Percentiles rank a stretch among this genome's conserved stretches.
Evolutionary conservation across 2,888 invertebrate species (phyloP).

Genomic region (Piscicola geometra): DNA sequence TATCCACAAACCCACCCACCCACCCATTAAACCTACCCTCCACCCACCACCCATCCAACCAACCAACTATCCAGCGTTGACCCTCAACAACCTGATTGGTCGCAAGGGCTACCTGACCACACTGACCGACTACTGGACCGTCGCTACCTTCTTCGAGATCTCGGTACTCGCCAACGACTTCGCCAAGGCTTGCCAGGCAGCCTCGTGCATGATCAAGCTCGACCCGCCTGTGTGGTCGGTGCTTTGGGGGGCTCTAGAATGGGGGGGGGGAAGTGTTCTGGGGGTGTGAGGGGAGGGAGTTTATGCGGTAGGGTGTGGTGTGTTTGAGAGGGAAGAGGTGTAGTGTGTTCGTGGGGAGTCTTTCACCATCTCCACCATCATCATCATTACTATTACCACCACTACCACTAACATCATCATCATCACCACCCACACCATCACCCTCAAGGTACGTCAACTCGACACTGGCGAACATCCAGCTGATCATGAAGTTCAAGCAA

Average conservation of each 20-base stretch:
- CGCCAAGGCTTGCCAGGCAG: conserved; percentile 90
- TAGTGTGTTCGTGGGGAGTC: neutral
- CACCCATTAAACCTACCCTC: too few species aligned
- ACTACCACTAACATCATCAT: too few species aligned
- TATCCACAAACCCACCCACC: too few species aligned
- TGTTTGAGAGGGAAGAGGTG: neutral
- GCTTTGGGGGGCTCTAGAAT: neutral
- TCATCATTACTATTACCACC: too few species aligned
- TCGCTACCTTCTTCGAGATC: conserved; percentile 96
- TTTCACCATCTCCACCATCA: too few species aligned
- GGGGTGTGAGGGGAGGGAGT: neutral
- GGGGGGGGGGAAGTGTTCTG: neutral
- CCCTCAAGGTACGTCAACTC: conserved; percentile 80
- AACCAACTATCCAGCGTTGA: conserved; percentile 65
- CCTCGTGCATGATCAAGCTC: conserved; percentile 63
- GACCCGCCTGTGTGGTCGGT: conserved; percentile 59
- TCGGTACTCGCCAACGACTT: conserved; percentile 95
- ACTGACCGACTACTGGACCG: conserved; percentile 92
- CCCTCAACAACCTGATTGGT: conserved; percentile 91
- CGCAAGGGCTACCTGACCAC: conserved; percentile 90
- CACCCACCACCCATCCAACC: too few species aligned
- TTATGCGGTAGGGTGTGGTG: neutral
- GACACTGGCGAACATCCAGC: conserved; percentile 69
- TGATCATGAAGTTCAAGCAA: conserved; percentile 67
- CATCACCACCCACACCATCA: too few species aligned